These are phyloP conservation scores for Lithosia quadra DNA, from an alignment of 2,888 invertebrate species.

Conservation along the genomic window DNA sequence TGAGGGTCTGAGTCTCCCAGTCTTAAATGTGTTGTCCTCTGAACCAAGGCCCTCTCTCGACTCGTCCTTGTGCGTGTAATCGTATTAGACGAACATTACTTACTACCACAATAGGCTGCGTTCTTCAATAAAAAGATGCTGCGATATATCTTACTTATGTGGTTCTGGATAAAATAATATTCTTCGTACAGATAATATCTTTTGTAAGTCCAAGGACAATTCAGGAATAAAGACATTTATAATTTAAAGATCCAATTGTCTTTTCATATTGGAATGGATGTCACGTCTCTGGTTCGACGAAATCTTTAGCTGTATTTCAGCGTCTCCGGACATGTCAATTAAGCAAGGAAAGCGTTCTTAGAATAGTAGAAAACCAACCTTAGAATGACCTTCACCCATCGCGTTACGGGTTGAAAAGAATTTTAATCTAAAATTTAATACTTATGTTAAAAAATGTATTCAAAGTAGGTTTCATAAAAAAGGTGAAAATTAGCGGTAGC, in stretches of 20 bases:
- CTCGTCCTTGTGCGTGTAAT: conserved; percentile 12
- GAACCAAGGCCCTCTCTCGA: conserved; percentile 1
- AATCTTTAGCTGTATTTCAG: background rate
- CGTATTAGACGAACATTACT: conserved; percentile 22
- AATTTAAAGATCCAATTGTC: background rate
- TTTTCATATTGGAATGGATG: background rate
- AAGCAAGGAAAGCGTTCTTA: too few species aligned
- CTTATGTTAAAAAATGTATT: too few species aligned
- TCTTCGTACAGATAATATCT: background rate
- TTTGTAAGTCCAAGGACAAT: background rate
- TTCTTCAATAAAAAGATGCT: conserved; percentile 13
- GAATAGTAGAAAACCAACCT: too few species aligned
- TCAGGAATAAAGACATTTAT: background rate
- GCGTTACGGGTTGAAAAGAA: too few species aligned
- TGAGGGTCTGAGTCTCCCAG: background rate
- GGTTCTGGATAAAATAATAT: background rate
- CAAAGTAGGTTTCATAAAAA: too few species aligned
- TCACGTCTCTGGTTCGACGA: background rate
- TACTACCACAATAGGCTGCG: conserved; percentile 18
- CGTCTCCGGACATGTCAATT: background rate
- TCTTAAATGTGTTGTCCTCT: conserved; percentile 17
- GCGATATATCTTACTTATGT: conserved; percentile 5
- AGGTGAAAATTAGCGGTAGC: too few species aligned
- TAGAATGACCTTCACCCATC: too few species aligned
- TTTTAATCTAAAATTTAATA: too few species aligned